These are phyloP conservation scores for Ammodytes marinus DNA, from an alignment of 2,113 vertebrate species.

Conservation along the genomic window DNA sequence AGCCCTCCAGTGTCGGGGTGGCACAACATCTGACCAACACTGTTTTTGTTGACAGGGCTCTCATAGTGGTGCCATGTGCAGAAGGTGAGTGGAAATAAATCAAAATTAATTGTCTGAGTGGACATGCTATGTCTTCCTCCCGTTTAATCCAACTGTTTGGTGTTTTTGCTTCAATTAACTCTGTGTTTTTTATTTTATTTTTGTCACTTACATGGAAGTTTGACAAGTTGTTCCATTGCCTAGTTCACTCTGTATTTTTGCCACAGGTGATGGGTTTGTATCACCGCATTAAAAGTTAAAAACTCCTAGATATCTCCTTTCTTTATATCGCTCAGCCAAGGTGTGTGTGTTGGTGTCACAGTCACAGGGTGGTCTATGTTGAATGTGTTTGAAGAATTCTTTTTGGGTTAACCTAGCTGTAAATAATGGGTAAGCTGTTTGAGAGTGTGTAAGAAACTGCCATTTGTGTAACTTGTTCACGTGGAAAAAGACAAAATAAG, in stretches of 20 bases:
- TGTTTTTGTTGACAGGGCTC: conserved; percentile 99
- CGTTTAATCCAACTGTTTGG: conserved; percentile 17
- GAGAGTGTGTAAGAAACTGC: background rate
- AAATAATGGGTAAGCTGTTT: conserved; percentile 24
- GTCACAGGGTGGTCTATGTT: conserved; percentile 43
- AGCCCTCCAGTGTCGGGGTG: conserved; percentile 97
- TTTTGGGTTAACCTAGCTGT: conserved; percentile 5
- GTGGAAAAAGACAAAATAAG: conserved; percentile 41
- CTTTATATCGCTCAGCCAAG: background rate
- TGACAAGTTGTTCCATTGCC: conserved; percentile 14
- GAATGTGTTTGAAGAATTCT: conserved; percentile 3
- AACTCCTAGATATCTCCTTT: background rate
- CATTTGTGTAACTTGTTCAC: conserved; percentile 34
- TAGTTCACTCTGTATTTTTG: conserved; percentile 25
- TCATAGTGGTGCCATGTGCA: conserved; percentile 98
- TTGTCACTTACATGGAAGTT: conserved; percentile 8
- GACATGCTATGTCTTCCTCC: background rate
- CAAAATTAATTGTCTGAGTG: conserved; percentile 15
- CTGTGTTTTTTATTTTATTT: background rate
- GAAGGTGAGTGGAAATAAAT: conserved; percentile 93
- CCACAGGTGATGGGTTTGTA: conserved; percentile 21
- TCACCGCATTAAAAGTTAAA: background rate
- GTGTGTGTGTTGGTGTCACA: conserved; percentile 50
- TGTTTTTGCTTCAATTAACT: conserved; percentile 33
- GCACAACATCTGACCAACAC: conserved; percentile 99